Evolutionary conservation across 2,113 vertebrate species (phyloP).

Genomic region (Rhagologus leucostigma): DNA sequence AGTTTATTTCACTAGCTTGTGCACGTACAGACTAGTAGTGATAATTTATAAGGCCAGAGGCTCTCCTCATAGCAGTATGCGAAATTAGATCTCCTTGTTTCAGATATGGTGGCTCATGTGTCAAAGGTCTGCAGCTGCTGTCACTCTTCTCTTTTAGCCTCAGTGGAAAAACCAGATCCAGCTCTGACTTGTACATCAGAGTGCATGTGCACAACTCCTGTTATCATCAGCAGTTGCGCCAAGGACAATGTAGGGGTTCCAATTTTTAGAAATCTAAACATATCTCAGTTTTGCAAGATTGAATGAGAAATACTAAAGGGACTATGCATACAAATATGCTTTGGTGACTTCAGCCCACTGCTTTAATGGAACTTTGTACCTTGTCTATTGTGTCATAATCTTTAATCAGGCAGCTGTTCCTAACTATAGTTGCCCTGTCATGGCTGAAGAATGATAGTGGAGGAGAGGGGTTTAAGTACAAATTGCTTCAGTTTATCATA

Average conservation of each 20-base stretch:
- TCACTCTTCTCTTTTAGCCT: slow-evolving; percentile 38
- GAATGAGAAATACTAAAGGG: neutral
- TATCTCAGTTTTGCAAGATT: neutral
- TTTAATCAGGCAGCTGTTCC: slow-evolving; percentile 58
- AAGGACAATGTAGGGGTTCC: neutral
- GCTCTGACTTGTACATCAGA: neutral
- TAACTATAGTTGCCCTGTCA: slow-evolving; percentile 61
- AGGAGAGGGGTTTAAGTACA: neutral
- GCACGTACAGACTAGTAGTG: neutral
- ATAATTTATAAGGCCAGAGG: slow-evolving; percentile 50
- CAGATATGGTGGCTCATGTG: slow-evolving; percentile 55
- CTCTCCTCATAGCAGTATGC: slow-evolving; percentile 23
- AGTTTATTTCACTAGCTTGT: neutral
- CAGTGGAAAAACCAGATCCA: slow-evolving; percentile 37
- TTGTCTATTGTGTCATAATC: slow-evolving; percentile 11
- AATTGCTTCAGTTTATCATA: neutral
- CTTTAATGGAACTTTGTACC: neutral
- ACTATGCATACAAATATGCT: neutral
- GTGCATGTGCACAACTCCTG: neutral
- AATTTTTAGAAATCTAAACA: neutral
- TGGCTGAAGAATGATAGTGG: neutral
- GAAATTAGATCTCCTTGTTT: slow-evolving; percentile 67
- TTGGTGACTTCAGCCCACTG: neutral
- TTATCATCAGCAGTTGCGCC: neutral
- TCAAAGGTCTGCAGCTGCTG: slow-evolving; percentile 70